phyloP scores from a whole-genome alignment of 2,113 vertebrate species.

The Hemiscyllium ocellatum region DNA sequence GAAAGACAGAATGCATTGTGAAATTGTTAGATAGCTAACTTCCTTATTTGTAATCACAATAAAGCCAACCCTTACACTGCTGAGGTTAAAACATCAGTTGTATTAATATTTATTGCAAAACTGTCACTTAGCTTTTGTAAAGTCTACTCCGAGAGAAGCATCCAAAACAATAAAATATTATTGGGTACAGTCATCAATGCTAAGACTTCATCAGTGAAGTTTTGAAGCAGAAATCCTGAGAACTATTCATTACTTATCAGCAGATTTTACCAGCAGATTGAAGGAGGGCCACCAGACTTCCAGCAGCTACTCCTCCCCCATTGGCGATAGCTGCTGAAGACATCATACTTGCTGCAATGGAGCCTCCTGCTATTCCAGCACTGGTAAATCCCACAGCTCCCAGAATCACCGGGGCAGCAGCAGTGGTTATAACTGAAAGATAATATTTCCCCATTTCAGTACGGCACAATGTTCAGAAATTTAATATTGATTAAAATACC shows the following conservation, averaged over 20 bases:
- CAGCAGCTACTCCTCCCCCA: rapidly evolving
- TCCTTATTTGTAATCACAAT: background rate
- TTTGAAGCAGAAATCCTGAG: background rate
- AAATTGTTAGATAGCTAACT: background rate
- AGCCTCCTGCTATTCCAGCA: conserved; percentile 16
- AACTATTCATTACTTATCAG: background rate
- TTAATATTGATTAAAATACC: too few relatives aligned
- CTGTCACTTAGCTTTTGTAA: background rate
- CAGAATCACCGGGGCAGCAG: background rate
- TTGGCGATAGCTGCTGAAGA: background rate
- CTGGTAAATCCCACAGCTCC: conserved; percentile 37
- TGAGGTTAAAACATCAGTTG: background rate
- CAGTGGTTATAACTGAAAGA: background rate
- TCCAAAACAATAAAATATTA: background rate
- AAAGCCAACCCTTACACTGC: background rate
- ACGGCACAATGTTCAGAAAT: too few relatives aligned
- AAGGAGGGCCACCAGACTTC: conserved; percentile 40
- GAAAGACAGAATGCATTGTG: background rate
- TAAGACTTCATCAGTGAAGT: background rate
- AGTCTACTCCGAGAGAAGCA: background rate
- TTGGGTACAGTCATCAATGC: background rate
- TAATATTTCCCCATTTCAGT: too few relatives aligned
- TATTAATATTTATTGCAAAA: background rate
- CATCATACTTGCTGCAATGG: conserved; percentile 42
- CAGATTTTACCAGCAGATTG: conserved; percentile 41